Conservation (phyloP, 2,888 invertebrate genomes). For the Athalia circularis region DNA sequence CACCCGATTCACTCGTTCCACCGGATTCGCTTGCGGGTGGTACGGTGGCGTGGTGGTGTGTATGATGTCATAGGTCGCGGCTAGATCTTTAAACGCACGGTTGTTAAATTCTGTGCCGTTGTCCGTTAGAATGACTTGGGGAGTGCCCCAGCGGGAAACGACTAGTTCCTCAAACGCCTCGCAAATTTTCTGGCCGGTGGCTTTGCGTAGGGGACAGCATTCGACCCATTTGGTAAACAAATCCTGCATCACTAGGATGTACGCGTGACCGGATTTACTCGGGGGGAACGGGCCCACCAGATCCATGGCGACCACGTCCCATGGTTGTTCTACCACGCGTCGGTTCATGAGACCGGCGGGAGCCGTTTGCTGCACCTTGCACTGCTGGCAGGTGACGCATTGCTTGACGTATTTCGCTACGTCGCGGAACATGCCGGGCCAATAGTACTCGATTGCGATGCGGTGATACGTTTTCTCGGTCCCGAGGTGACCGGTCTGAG, state of each 20-base stretch:
- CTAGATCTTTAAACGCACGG: slow-evolving; percentile 43
- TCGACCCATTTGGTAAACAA: not conserved
- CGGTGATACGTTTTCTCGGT: too few species aligned
- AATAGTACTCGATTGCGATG: too few species aligned
- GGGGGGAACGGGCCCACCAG: not conserved
- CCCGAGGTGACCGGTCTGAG: too few species aligned
- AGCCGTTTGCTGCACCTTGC: not conserved
- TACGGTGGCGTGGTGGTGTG: slow-evolving; percentile 24
- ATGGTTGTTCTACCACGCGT: not conserved
- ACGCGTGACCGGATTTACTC: not conserved
- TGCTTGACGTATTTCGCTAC: too few species aligned
- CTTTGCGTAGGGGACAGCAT: not conserved
- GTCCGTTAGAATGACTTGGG: too few species aligned
- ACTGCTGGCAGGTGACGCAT: not conserved
- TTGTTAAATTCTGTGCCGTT: slow-evolving; percentile 47
- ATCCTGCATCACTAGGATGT: not conserved
- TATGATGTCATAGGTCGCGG: slow-evolving; percentile 38
- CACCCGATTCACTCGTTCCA: slow-evolving; percentile 55
- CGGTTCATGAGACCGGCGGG: too few species aligned
- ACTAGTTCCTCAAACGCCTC: too few species aligned
- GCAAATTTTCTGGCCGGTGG: too few species aligned
- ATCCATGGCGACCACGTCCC: not conserved
- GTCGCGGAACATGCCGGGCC: too few species aligned
- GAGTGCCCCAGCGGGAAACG: too few species aligned
- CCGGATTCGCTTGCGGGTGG: slow-evolving; percentile 47